Evolutionary conservation across 2,797 vertebrate species (phyloP), one percentile per base, ranked within the genome.

Genomic region (Sebastes oblongus): DNA sequence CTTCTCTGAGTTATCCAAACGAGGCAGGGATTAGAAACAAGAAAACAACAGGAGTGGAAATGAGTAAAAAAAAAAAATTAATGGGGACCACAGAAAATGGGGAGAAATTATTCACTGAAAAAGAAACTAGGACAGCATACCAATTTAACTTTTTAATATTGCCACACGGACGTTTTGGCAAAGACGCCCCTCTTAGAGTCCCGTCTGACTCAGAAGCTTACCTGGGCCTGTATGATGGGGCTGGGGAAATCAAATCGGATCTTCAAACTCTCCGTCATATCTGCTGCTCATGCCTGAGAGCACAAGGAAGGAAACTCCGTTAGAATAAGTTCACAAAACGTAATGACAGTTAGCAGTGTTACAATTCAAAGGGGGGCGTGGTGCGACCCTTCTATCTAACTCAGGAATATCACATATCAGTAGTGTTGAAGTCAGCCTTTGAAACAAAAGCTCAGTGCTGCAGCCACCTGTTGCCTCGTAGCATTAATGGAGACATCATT

Each of bases 211-310:
- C 46, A 34, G 50, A 13, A 36, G n/a, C 85, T 92, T 94, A 98
- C 98, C 97, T 99, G 97, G 64, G 96, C 96, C 77, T 98, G 97
- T 85, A 99, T 94, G 88, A 97, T 89, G 6, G 96, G 93, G 90
- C 96, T 98, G 86, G 95, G 95, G 93, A 99, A 99, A 79, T 97
- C 96, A 88, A 99, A 95, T n/a, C 94, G 95, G 46, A 95, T 95
- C 90, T 95, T 97, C 85, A 98, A 93, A 89, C 94, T 93, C 86
- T 98, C 98, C 72, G 92, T 95, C 96, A 96, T 97, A 81, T 93
- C 88, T 89, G 82, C 39, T 3, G 22, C 36, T 92, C 86, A 82
- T 12, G 13, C 81, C 88, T 91, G 80, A 80, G 34, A 68, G 50
- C 29, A 83, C 27, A 29, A 18, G 1, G 27, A 32, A 18, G 5